Base-by-base conservation (phyloP, 2,888 invertebrate species). In the Nesidiocoris tenuis region DNA sequence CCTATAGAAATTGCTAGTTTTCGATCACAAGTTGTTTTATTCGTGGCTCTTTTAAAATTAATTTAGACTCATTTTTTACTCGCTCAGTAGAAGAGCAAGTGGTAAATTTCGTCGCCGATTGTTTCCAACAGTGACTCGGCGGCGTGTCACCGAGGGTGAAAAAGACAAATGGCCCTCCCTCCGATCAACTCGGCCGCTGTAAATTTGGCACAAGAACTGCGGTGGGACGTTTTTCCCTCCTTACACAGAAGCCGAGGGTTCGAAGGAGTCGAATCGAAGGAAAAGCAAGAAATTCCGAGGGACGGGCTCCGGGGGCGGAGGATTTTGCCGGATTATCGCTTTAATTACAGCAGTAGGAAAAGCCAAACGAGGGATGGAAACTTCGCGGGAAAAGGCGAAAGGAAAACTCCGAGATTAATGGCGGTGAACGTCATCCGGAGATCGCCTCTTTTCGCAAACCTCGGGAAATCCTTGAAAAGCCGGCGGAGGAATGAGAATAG, bases 371-470 rank as follows among this genome's bases (percentile, higher is more conserved):
- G 39, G 39, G 3, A 12, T 3, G 12, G 2, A 63, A n/a, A 19
- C 25, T 39, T 25, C 25, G n/a, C n/a, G n/a, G 65, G 39, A 18
- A 39, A 65, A 65, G 39, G 65, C 65, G 25, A 24, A 39, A 65
- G 64, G 65, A 65, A 65, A 64, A 65, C 39, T 39, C 39, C 65
- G 65, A 65, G 65, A 65, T 65, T 65, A 65, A 65, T 65, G 65
- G 65, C 25, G 39, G 65, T 65, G 39, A 39, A 64, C 67, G 67
- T 22, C 54, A 56, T 22, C 67, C 54, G 67, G 39, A 39, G 39
- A 39, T 39, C 39, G 39, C 39, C 39, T 39, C 39, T 39, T 39
- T 39, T 39, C 39, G 39, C 39, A 39, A 39, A 39, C 39, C 39
- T 39, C 12, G 39, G 39, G 12, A 39, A 39, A 39, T 39, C 39